Conservation (phyloP, 2,797 vertebrate species). For the Champsocephalus esox region DNA sequence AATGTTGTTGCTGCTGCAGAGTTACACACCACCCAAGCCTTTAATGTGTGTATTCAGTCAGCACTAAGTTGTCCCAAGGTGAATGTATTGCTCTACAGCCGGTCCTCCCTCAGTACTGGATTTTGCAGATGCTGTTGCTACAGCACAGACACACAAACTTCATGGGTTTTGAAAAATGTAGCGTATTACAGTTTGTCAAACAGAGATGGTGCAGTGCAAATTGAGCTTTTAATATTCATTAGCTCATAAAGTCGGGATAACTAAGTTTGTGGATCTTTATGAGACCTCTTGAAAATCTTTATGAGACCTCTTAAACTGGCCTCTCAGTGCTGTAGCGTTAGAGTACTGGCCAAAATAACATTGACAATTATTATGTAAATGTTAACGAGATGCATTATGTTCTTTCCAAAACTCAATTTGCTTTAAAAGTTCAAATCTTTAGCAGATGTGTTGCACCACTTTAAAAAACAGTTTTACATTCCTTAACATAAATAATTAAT, state of each 20-base stretch:
- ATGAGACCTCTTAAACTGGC: background rate
- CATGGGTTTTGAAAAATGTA: constrained; percentile 1
- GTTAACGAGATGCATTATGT: too few species aligned
- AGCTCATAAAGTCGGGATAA: background rate
- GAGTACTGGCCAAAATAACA: background rate
- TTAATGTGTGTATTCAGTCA: constrained; percentile 34
- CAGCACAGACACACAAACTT: background rate
- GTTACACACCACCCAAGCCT: background rate
- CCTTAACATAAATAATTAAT: too few species aligned
- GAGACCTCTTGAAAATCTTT: background rate
- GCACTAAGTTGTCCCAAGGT: constrained; percentile 20
- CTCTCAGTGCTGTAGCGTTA: background rate
- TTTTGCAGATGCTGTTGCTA: background rate
- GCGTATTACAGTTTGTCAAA: constrained; percentile 7
- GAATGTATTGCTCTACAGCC: constrained; percentile 6
- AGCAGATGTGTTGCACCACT: too few species aligned
- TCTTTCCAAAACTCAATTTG: too few species aligned
- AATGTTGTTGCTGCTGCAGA: constrained; percentile 19
- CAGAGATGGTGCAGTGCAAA: background rate
- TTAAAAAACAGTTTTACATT: too few species aligned
- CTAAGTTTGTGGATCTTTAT: background rate
- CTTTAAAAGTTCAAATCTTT: too few species aligned
- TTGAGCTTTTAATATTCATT: constrained; percentile 13
- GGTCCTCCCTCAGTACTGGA: constrained; percentile 15
- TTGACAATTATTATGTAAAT: background rate